phyloP scores from a whole-genome alignment of 2,113 vertebrate species.

The Coryphaenoides rupestris region DNA sequence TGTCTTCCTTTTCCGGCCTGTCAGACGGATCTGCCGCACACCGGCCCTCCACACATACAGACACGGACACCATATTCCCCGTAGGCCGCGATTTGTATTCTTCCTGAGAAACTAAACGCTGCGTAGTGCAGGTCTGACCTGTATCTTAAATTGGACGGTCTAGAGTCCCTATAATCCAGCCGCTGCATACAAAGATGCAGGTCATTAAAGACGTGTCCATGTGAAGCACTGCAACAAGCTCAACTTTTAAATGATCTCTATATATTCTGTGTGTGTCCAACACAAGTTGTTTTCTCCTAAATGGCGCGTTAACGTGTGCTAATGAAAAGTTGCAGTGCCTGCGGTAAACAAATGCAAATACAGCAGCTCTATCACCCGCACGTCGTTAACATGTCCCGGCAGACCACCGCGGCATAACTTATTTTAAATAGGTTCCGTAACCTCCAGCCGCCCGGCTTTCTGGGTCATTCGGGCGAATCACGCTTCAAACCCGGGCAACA shows the following conservation, averaged over 20 bases:
- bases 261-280: neutral
- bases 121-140: neutral
- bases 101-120: too few species aligned
- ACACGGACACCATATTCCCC: constrained; percentile 11
- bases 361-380: neutral
- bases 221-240: too few species aligned
- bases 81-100: neutral
- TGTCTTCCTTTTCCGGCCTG: constrained; percentile 42
- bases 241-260: too few species aligned
- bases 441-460: constrained; percentile 4
- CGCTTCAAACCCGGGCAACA: constrained; percentile 5
- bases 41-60: constrained; percentile 6
- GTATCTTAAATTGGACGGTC: neutral
- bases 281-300: constrained; percentile 8
- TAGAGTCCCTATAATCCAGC: neutral
- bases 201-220: too few species aligned
- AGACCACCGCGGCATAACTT: constrained; percentile 4
- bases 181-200: too few species aligned
- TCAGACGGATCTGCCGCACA: neutral
- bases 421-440: constrained; percentile 25
- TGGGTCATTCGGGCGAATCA: constrained; percentile 14
- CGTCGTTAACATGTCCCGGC: neutral
- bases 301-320: constrained; percentile 16
- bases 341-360: constrained; percentile 42
- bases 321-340: constrained; percentile 35